Base-by-base conservation (phyloP, 2,797 vertebrate genomes). In the Gastrophryne carolinensis region DNA sequence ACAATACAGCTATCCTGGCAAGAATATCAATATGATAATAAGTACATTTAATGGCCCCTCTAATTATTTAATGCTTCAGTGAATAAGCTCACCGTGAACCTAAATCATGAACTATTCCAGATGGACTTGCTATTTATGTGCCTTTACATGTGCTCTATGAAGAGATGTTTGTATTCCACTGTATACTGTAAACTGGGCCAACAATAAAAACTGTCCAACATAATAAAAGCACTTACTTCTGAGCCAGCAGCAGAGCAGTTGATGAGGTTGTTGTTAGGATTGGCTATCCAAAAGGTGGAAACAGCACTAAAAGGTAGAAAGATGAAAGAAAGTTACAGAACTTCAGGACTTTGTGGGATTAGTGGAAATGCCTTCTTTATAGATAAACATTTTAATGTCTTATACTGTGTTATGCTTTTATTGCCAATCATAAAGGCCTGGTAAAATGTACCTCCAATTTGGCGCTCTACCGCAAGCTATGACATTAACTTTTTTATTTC, bases 271-370 rank as follows among this genome's bases (percentile, higher is more conserved):
- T 98, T 98, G 89, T 96, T 98, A 78, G 94, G 96, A 83, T 98
- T 97, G 79, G 95, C 94, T 65, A 96, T 96, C 96, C 96, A 97
- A 89, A 96, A 98, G 1, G 92, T 97, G 81, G 96, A 97, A 80
- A 96, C 95, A 34, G 94, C 95, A 7, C 96, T 96, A 83, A 35
- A n/a, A 81, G 56, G 37, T 72, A 39, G 75, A 78, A 76, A 69
- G 3, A 56, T 19, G 21, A 47, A 47, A 47, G 15, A 44, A 44
- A 13, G 21, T 47, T 47, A 3, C 17, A 21, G 17, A 19, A 19
- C 17, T 47, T 17, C 44, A 47, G 44, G 44, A 47, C 21, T 5
- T 47, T 3, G 44, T 21, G 44, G 1, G 44, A 47, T 47, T 19
- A 47, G 44, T 47, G 21, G 17, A 47, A 47, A 47, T 47, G 21